Evolutionary conservation across 1,140 invertebrate genomes (phyloP).

Genomic region (Magallana ariakensis): DNA sequence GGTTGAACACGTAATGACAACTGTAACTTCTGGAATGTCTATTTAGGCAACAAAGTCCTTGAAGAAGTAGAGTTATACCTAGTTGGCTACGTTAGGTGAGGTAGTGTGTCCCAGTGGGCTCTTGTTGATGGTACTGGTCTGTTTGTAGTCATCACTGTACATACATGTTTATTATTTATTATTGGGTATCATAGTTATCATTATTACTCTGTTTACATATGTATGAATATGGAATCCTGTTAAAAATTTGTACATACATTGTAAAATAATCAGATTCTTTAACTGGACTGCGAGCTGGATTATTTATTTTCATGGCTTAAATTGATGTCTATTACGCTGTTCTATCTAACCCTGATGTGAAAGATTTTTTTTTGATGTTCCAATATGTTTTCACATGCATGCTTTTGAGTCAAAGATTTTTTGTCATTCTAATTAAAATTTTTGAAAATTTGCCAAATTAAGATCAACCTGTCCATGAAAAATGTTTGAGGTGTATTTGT

Average conservation of each 20-base stretch:
- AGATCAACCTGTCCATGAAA: background rate
- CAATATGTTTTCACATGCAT: background rate
- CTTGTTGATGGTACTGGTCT: too few species aligned
- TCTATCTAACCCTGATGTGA: background rate
- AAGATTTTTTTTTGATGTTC: background rate
- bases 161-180: constrained; percentile 17
- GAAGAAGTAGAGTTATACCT: too few species aligned
- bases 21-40: too few species aligned
- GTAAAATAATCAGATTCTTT: background rate
- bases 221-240: constrained; percentile 8
- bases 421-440: constrained; percentile 5
- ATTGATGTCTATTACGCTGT: background rate
- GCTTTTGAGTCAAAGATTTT: background rate
- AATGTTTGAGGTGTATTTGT: background rate
- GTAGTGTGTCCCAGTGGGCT: too few species aligned
- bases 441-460: background rate
- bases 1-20: too few species aligned
- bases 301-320: constrained; percentile 14
- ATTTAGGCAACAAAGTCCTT: too few species aligned
- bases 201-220: constrained; percentile 21
- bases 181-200: constrained; percentile 4
- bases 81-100: too few species aligned
- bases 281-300: background rate
- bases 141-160: background rate
- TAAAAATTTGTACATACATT: constrained; percentile 4